Base-by-base conservation (phyloP, 2,113 vertebrate genomes). In the Oostethus manadensis region DNA sequence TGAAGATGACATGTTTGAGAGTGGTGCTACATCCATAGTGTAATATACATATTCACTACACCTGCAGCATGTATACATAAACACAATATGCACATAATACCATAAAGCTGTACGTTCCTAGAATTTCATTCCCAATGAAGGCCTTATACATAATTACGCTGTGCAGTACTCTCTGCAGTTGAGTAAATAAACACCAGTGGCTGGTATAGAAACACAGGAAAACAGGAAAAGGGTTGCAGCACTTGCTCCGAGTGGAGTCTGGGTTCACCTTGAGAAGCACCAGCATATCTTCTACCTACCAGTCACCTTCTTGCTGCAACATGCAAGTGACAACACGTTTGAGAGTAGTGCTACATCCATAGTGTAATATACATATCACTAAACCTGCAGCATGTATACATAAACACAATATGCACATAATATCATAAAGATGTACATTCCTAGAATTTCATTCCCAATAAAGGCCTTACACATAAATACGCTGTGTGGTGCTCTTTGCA, bases 181-280 rank as follows among this genome's bases (percentile, higher is more conserved):
- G 0, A 35, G 15, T 18, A 29, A 33, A 33, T 33, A 33, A 33
- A 33, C 29, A 33, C 4, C 29, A 33, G 29, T 33, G 29, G 29
- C 29, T 5, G 15, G 35, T 45, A n/a, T n/a, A 15, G 51, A 56
- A 16, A 42, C 53, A 5, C 10, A 3, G 3, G 48, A 22, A 50
- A 64, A 62, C n/a, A n/a, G n/a, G n/a, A n/a, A n/a, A n/a, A n/a
- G n/a, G 54, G 59, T 60, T 29, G 21, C 16, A 20, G 42, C 14
- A n/a, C 48, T 20, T 22, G 17, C 18, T 56, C 7, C 21, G n/a
- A 61, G 26, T 21, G 51, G 48, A 42, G 11, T 42, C 38, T 42
- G 38, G 38, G 11, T 42, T 42, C 38, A 42, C 38, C 38, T 42
- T 42, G 38, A 14, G 38, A 40, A 42, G 54, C 17, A 5, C 10